Conservation (phyloP, 2,888 invertebrate genomes). For the Andrena bicolor region DNA sequence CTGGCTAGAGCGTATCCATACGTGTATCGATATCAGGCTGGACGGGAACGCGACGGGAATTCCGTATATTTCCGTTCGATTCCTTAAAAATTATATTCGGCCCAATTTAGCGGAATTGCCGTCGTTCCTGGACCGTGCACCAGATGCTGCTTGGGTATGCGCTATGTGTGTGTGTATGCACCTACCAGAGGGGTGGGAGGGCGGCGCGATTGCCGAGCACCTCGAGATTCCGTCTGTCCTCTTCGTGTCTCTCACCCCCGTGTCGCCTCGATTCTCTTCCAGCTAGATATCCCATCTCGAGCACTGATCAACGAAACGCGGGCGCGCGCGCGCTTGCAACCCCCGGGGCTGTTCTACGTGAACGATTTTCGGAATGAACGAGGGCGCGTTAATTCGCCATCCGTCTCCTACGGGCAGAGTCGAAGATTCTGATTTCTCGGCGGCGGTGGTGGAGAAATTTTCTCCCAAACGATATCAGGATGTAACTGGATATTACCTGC, state of each 20-base stretch:
- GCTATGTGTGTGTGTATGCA: not conserved
- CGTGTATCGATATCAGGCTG: slow-evolving; percentile 57
- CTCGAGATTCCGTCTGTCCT: slow-evolving; percentile 36
- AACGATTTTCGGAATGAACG: slow-evolving; percentile 47
- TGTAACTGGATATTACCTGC: slow-evolving; percentile 16
- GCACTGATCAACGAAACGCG: slow-evolving; percentile 37
- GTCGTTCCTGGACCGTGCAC: slow-evolving; percentile 38
- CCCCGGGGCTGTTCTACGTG: slow-evolving; percentile 34
- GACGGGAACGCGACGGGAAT: slow-evolving; percentile 61
- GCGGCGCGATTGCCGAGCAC: slow-evolving; percentile 23
- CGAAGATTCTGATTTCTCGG: slow-evolving; percentile 11
- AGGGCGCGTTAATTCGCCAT: slow-evolving; percentile 29
- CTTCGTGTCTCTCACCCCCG: not conserved
- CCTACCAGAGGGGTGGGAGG: too few relatives aligned
- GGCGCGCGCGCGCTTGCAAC: not conserved
- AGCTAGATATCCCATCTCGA: slow-evolving; percentile 14
- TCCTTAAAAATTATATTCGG: slow-evolving; percentile 72
- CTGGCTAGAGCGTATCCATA: slow-evolving; percentile 4
- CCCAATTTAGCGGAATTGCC: slow-evolving; percentile 69
- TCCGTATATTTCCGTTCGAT: slow-evolving; percentile 59
- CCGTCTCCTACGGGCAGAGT: not conserved
- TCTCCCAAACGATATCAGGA: not conserved
- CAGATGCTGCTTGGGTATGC: slow-evolving; percentile 36
- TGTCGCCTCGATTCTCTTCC: slow-evolving; percentile 29
- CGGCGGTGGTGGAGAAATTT: not conserved